Base-by-base conservation (phyloP, 2,797 vertebrate genomes). In the Rhinophrynus dorsalis region DNA sequence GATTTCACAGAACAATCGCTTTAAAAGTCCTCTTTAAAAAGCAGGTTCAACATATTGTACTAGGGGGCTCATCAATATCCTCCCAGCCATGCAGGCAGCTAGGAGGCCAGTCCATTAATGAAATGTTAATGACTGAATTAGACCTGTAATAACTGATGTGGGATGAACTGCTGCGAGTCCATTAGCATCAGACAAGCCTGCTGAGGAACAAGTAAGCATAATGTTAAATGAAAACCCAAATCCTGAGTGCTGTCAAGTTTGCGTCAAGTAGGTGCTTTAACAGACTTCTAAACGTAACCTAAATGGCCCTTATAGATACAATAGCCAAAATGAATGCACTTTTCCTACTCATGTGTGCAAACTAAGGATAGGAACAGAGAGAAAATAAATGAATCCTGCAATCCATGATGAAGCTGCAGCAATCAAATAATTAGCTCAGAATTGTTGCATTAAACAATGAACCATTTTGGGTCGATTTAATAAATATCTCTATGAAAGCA, bases 61-160 rank as follows among this genome's bases (percentile, higher is more conserved):
- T 71, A 80, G 82, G 83, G 86, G 87, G 83, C 85, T 82, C 90
- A 94, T 91, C 94, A 94, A 93, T 92, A 90, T 91, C 86, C 82
- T 77, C 89, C 90, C 88, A 84, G 89, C 77, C 86, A 90, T 33
- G 79, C 87, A 80, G 83, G 85, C 89, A 80, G 92, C 89, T 88
- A 89, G 93, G 89, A 93, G 92, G 94, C 91, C 90, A 59, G 87
- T 89, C 86, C 90, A 92, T 97, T 98, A 99, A 96, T 94, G 94
- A 93, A 96, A 95, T 90, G 92, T 94, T 99, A 98, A 99, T 98
- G 96, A 93, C 90, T 89, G 93, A 94, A 96, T 95, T 94, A 96
- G 90, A 94, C 92, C 93, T 92, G 85, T 93, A 96, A 98, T 95
- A 93, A 93, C 92, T 90, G 86, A 91, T 93, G 86, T 86, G 86